Base-by-base conservation (phyloP, 2,888 invertebrate species). In the Erebia aethiops region DNA sequence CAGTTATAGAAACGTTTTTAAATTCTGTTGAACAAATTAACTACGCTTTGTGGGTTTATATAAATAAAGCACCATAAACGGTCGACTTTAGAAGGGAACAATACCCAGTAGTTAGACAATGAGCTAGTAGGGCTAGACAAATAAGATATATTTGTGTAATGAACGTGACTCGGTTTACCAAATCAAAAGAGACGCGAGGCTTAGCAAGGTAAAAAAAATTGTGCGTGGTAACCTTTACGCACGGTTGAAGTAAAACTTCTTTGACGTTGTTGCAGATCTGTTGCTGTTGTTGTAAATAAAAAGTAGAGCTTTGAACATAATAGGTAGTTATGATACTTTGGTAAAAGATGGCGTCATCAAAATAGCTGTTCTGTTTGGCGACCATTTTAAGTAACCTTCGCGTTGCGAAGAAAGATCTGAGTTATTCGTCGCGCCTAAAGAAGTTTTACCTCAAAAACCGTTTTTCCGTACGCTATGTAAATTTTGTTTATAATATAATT, bases 141-240 rank as follows among this genome's bases (percentile, higher is more conserved):
- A 88, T 85, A 85, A 80, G 86, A 82, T 84, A 83, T 84, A 84
- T 78, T 80, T 81, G 77, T 77, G 77, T 46, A 78, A 76, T 77
- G 84, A 81, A 91, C 91, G 92, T 92, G 92, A 90, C 91, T 91
- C 87, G 90, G 85, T 87, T 91, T 90, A 93, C 92, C 92, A 92
- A 93, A 92, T 87, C 87, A 85, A 81, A 83, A 84, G 86, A 87
- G 87, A 87, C 85, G 88, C 88, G 89, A 91, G 88, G 86, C 88
- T 90, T 87, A 87, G 90, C 87, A 88, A 89, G 88, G 86, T 86
- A 82, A 79, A 78, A n/a, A 46, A 46, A 46, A 46, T 13, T 13
- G 11, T 46, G 46, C 46, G 46, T 46, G 46, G 46, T 46, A 11
- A 46, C 46, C 46, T 11, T 46, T 46, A 46, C 13, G 46, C 46